Evolutionary conservation across 2,888 invertebrate species (phyloP).

Genomic region (Notodonta dromedarius): DNA sequence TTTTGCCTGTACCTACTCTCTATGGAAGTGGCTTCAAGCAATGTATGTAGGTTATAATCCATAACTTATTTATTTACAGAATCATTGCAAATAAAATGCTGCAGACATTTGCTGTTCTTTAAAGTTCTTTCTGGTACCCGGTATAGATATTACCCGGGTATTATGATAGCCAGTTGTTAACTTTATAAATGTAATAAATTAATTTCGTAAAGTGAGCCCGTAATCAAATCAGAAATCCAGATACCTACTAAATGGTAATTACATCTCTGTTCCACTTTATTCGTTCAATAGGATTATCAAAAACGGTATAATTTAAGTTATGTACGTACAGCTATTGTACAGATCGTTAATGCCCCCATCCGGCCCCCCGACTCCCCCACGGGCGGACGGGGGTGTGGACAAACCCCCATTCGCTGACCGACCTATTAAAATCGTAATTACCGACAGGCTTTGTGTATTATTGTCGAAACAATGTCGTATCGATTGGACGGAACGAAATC

Average conservation of each 20-base stretch:
- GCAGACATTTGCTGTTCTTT: too few relatives aligned
- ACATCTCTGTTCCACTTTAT: conserved; percentile 26
- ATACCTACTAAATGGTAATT: conserved; percentile 13
- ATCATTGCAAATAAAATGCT: too few relatives aligned
- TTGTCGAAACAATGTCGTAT: conserved; percentile 69
- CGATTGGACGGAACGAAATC: conserved; percentile 49
- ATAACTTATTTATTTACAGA: too few relatives aligned
- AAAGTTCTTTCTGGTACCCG: too few relatives aligned
- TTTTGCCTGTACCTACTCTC: too few relatives aligned
- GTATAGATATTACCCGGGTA: too few relatives aligned
- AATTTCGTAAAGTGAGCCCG: not conserved
- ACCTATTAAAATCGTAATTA: conserved; percentile 81
- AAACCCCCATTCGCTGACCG: conserved; percentile 61
- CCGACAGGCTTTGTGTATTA: conserved; percentile 68
- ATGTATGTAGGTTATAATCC: too few relatives aligned
- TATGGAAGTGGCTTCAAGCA: too few relatives aligned
- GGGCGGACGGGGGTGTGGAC: conserved; percentile 21
- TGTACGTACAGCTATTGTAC: conserved; percentile 58
- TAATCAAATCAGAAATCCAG: not conserved
- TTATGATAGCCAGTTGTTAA: too few relatives aligned
- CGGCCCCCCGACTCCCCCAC: conserved; percentile 24
- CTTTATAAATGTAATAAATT: too few relatives aligned
- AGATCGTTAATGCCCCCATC: conserved; percentile 47
- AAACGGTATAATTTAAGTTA: conserved; percentile 68
- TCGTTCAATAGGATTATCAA: conserved; percentile 60